Evolutionary conservation across 2,888 invertebrate genomes (phyloP), one percentile per base, ranked within the genome.

Genomic region (Sabellastarte sp.): DNA sequence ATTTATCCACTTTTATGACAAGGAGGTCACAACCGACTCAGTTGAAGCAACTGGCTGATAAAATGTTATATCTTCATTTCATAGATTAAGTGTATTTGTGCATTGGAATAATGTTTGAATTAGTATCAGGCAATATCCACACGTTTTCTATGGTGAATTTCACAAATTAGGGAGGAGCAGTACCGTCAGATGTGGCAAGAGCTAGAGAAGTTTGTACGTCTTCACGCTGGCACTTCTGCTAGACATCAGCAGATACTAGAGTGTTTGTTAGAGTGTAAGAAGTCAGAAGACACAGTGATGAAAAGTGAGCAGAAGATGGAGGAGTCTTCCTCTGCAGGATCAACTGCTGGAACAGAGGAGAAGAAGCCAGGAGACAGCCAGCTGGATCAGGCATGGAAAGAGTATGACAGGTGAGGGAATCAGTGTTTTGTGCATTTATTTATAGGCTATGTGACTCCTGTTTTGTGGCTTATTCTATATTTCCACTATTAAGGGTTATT

Each of bases 161-260:
- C n/a, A n/a, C n/a, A n/a, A n/a, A n/a, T n/a, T n/a, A n/a, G 87
- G 69, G 94, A 95, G 74, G 95, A 96, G 77, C 93, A 94, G 76
- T 96, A 96, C 86, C 89, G 92, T 56, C 88, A 92, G 67, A 88
- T 96, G 81, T 97, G 95, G 91, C 88, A 89, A 32, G 96, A 97
- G 81, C 83, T 96, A 57, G 96, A 96, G 81, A 89, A 89, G 15
- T 87, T 95, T 50, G 85, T 96, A 0, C 89, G 91, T 61, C 89
- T 89, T 31, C 91, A 92, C 80, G 88, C 90, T 0, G 73, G 71
- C 31, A 90, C 90, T 60, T 91, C 93, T 0, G 86, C 90, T 2
- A 89, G 89, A 71, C 96, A 96, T 79, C 69, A 70, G 60, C 72
- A 75, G 61, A 73, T 83, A 2, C 72, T 82, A 3, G 77, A 78